phyloP scores from a whole-genome alignment of 2,888 invertebrate genomes.

The Opisthograptis luteolata region DNA sequence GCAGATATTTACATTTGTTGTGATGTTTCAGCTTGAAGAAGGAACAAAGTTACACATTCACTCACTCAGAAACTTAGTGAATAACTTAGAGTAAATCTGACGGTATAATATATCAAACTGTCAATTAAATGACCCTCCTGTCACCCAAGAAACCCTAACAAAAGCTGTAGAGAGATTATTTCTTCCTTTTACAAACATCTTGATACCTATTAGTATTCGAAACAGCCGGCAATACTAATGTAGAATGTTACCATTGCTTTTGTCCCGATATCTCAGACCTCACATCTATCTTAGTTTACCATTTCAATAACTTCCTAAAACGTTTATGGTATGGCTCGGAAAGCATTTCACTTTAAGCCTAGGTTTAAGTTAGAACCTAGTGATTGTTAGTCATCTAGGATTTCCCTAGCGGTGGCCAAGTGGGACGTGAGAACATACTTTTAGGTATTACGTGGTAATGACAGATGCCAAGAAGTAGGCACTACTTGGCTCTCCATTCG shows the following conservation, averaged over 20 bases:
- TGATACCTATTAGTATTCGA: conserved; percentile 22
- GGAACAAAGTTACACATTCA: too few species aligned
- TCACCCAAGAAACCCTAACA: too few species aligned
- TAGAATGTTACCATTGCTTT: conserved; percentile 15
- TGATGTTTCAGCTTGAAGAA: too few species aligned
- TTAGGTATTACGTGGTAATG: conserved; percentile 24
- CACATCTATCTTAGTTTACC: conserved; percentile 45
- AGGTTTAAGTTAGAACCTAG: conserved; percentile 28
- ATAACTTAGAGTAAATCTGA: too few species aligned
- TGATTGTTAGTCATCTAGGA: conserved; percentile 49
- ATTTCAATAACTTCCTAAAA: conserved; percentile 47
- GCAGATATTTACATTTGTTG: too few species aligned
- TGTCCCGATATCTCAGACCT: conserved; percentile 43
- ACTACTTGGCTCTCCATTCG: neutral
- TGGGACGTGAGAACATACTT: conserved; percentile 33
- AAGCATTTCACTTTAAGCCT: conserved; percentile 56
- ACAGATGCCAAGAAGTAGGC: conserved; percentile 6
- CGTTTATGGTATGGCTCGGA: conserved; percentile 53
- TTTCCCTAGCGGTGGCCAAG: conserved; percentile 41
- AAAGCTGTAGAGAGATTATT: neutral
- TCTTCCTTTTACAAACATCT: neutral
- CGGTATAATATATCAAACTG: too few species aligned
- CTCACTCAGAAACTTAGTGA: too few species aligned
- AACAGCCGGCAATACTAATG: conserved; percentile 7
- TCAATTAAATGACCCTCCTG: too few species aligned